Percentiles rank a stretch among this genome's conserved stretches.
Evolutionary conservation across 2,797 vertebrate species (phyloP).

Genomic region (Gadopsis marmoratus): DNA sequence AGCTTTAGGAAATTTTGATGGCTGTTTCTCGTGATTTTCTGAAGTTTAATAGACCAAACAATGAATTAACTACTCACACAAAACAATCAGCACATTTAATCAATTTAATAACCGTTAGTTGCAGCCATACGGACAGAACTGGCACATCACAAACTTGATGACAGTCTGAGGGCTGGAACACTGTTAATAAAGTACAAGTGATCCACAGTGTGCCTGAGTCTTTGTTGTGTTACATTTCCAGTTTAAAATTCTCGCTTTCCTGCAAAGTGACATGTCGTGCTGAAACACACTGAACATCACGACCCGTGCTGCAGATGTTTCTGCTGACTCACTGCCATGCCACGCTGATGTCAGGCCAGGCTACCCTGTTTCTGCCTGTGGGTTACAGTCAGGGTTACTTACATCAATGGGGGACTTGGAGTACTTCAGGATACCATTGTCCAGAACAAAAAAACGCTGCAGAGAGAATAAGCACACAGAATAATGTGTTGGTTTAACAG

Average conservation of each 20-base stretch:
- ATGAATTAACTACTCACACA: neutral
- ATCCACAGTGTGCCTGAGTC: neutral
- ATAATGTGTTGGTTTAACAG: conserved; percentile 30
- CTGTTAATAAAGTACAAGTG: neutral
- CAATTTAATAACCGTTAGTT: neutral
- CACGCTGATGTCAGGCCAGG: conserved; percentile 53
- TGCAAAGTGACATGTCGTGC: conserved; percentile 36
- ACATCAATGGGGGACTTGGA: conserved; percentile 99
- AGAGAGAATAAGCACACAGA: conserved; percentile 57
- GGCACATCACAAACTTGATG: neutral
- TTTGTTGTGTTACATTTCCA: neutral
- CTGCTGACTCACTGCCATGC: conserved; percentile 71
- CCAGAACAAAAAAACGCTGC: conserved; percentile 98
- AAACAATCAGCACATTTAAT: neutral
- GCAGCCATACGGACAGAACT: neutral
- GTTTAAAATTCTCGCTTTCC: conserved; percentile 28
- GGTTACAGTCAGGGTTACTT: conserved; percentile 85
- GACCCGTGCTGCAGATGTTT: conserved; percentile 58
- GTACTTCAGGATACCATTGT: conserved; percentile 99
- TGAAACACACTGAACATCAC: conserved; percentile 44
- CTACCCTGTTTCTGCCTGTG: conserved; percentile 57
- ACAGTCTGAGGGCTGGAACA: neutral
- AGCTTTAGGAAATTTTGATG: too few species aligned
- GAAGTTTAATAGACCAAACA: neutral
- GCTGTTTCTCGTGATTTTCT: neutral